A percentile compares a stretch with the other conserved stretches of the same genome.
These are phyloP conservation scores for Acanthurus lineatus DNA, from an alignment of 2,797 vertebrate species.

Conservation along the genomic window DNA sequence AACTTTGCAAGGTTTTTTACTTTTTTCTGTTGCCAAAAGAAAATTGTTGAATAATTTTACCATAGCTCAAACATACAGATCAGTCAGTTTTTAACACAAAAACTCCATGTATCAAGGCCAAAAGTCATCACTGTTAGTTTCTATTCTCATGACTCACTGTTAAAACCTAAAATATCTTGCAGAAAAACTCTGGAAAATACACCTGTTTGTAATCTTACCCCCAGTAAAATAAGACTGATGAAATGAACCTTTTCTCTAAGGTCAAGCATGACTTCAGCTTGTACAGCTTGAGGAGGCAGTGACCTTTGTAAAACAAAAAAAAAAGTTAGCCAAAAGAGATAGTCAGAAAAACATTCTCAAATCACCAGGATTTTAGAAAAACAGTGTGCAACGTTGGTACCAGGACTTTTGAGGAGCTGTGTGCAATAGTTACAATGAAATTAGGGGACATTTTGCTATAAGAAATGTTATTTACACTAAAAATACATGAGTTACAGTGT, in stretches of 20 bases:
- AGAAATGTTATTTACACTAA: not conserved
- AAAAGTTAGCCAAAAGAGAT: not conserved
- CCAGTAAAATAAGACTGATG: not conserved
- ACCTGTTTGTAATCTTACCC: not conserved
- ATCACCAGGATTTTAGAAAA: not conserved
- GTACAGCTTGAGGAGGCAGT: not conserved
- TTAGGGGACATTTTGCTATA: not conserved
- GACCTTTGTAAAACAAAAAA: not conserved
- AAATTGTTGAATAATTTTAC: not conserved
- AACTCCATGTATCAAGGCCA: not conserved
- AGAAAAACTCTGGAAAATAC: not conserved
- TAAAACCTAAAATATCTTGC: conserved; percentile 1
- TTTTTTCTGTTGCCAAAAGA: not conserved
- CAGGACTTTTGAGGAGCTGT: not conserved
- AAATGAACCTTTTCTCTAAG: not conserved
- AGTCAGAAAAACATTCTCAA: not conserved
- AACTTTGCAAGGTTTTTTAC: not conserved
- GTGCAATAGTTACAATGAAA: not conserved
- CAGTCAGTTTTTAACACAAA: not conserved
- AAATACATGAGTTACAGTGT: no score
- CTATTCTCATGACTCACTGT: not conserved
- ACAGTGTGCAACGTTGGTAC: not conserved
- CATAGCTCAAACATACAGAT: not conserved
- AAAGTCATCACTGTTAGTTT: conserved; percentile 1
- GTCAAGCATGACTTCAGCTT: not conserved